Base-by-base conservation (phyloP, 2,797 vertebrate genomes). In the Parauchenoglanis ngamensis region DNA sequence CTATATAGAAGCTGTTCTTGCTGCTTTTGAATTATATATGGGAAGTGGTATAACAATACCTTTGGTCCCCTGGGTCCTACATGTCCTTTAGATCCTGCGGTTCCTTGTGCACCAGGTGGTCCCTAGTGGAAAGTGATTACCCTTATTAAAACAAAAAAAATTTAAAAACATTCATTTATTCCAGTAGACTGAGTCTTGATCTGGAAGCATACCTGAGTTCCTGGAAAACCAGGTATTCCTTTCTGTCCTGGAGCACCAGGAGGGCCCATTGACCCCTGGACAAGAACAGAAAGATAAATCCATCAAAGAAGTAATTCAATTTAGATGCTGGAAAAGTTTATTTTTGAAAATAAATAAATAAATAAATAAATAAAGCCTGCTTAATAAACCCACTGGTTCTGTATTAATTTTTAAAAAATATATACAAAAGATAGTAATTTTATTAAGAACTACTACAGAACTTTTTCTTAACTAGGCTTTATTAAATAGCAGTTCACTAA, bases 221-320 rank as follows among this genome's bases (percentile, higher is more conserved):
- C 97, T 65, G 92, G 92, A 61, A 94, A 86, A 28, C 97, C 97
- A 19, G 86, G 83, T 72, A 89, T 88, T 63, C 97, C 97, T 77
- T 21, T 92, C 0, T 79, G 86, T 90, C 97, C 97, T 15, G 93
- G 94, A 49, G 89, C 86, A 81, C 97, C 97, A 89, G 57, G 57
- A 44, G 52, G 89, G 89, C 97, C 97, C 90, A 89, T 89, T 46
- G 79, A n/a, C 57, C 97, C 97, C 97, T 98, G 88, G 72, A 88
- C 89, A 86, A 11, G 91, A 91, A 91, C 63, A 89, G 40, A 78
- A 28, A 87, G 61, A 90, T 28, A 28, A 68, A 78, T 28, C 7
- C 15, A 65, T 49, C 17, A 59, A 0, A 35, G 8, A 11, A 40
- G 2, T 78, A 19, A 59, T 76, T 54, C 2, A 19, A 76, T 76